Evolutionary conservation across 2,113 vertebrate species (phyloP).

Genomic region (Raja brachyura): DNA sequence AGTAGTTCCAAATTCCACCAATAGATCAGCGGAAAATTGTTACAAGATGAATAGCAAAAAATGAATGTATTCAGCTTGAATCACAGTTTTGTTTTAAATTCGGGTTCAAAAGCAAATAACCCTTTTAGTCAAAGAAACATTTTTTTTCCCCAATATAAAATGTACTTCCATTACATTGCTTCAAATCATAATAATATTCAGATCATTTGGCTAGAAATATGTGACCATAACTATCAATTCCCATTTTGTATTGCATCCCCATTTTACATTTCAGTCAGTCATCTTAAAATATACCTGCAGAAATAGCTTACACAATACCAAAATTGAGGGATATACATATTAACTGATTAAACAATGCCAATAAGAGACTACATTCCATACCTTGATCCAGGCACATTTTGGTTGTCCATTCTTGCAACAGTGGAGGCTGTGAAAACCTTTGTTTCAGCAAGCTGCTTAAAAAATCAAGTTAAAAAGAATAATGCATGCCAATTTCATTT

Average conservation of each 20-base stretch:
- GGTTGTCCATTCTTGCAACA: constrained; percentile 69
- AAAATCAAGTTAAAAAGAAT: neutral
- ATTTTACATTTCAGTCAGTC: neutral
- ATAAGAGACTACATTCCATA: constrained; percentile 47
- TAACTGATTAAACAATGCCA: neutral
- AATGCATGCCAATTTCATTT: neutral
- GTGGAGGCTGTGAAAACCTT: constrained; percentile 92
- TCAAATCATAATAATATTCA: neutral
- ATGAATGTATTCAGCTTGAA: neutral
- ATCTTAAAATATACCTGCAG: neutral
- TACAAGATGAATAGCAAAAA: neutral
- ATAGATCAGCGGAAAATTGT: neutral
- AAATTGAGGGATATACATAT: neutral
- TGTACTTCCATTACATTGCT: neutral
- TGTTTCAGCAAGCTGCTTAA: constrained; percentile 82
- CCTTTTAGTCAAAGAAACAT: neutral
- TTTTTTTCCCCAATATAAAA: neutral
- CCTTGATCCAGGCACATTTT: constrained; percentile 70
- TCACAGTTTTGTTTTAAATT: neutral
- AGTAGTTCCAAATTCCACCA: no score
- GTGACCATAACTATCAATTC: neutral
- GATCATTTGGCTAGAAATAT: neutral
- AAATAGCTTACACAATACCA: neutral
- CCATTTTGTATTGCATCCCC: neutral
- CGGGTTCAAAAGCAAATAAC: neutral